Conservation (phyloP, 2,888 invertebrate species). For the Gibbula magus region DNA sequence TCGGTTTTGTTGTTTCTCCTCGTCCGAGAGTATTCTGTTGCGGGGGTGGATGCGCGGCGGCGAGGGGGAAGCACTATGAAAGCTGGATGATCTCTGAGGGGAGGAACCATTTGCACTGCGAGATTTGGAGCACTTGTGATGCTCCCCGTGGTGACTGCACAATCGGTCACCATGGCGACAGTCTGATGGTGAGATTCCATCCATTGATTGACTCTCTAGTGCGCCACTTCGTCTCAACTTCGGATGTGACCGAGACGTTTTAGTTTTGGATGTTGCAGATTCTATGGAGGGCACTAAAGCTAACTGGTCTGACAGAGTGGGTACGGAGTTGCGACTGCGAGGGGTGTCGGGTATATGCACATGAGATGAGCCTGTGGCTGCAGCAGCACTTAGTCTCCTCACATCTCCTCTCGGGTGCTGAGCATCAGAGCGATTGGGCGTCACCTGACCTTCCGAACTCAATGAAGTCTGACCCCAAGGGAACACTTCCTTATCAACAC, state of each 20-base stretch:
- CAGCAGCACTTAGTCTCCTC: not conserved
- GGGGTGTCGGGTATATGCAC: slow-evolving; percentile 5
- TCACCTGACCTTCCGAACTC: slow-evolving; percentile 1
- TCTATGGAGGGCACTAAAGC: slow-evolving; percentile 50
- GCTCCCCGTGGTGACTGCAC: not conserved
- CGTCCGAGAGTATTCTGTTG: slow-evolving; percentile 60
- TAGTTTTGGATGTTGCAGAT: slow-evolving; percentile 39
- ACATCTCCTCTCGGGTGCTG: slow-evolving; percentile 21
- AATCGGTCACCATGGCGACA: not conserved
- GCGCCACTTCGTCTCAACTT: slow-evolving; percentile 21
- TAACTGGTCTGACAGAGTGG: slow-evolving; percentile 42
- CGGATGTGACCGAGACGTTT: slow-evolving; percentile 16
- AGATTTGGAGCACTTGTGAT: slow-evolving; percentile 29
- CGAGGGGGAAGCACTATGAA: slow-evolving; percentile 41
- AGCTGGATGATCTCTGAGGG: slow-evolving; percentile 19
- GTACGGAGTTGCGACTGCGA: slow-evolving; percentile 25
- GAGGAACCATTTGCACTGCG: slow-evolving; percentile 12
- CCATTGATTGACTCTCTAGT: slow-evolving; percentile 30
- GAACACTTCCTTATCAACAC: slow-evolving; percentile 39
- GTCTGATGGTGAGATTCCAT: slow-evolving; percentile 23
- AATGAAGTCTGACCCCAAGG: slow-evolving; percentile 38
- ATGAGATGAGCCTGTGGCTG: not conserved
- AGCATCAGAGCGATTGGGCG: not conserved
- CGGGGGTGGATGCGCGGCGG: slow-evolving; percentile 59
- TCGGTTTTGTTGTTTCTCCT: slow-evolving; percentile 66